A percentile compares a stretch with the other conserved stretches of the same genome.
Conservation (phyloP, 1,140 invertebrate genomes). For the Nixonia krombeini region DNA sequence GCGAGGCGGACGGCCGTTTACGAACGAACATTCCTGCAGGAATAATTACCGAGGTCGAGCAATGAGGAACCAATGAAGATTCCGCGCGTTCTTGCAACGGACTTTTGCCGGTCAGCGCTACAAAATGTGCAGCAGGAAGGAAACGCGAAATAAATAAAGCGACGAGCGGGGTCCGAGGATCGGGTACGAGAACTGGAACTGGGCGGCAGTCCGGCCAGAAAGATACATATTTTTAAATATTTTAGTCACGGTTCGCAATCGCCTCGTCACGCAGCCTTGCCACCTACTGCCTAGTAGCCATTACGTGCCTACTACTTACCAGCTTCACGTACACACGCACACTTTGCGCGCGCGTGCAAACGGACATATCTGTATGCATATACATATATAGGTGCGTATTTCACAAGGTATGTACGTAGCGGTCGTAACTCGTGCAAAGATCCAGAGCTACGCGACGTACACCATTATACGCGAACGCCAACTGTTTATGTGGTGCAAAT, state of each 20-base stretch:
- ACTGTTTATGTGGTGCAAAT: constrained; percentile 31
- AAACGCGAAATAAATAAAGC: constrained; percentile 72
- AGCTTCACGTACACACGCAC: constrained; percentile 32
- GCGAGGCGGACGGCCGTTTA: not conserved
- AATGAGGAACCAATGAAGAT: constrained; percentile 52
- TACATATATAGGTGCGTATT: constrained; percentile 40
- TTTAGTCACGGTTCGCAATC: constrained; percentile 73
- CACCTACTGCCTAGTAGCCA: constrained; percentile 69
- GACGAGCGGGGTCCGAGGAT: constrained; percentile 52
- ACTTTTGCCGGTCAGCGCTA: constrained; percentile 37
- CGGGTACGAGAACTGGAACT: constrained; percentile 63
- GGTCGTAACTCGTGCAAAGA: constrained; percentile 27
- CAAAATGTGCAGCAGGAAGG: constrained; percentile 64
- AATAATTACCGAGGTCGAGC: constrained; percentile 45
- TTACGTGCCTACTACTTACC: constrained; percentile 64
- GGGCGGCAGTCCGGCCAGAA: constrained; percentile 71
- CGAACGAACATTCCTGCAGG: constrained; percentile 7
- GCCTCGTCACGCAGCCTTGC: constrained; percentile 72
- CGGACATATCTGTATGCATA: constrained; percentile 13
- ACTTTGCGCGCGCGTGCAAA: no score
- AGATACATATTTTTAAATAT: constrained; percentile 74
- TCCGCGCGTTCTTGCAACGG: constrained; percentile 46
- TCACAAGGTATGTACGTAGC: constrained; percentile 21
- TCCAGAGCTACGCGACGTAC: constrained; percentile 31
- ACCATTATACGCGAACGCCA: constrained; percentile 27